Evolutionary conservation across 2,888 invertebrate species (phyloP), one percentile per base, ranked within the genome.

Genomic region (Falcaria lacertinaria): DNA sequence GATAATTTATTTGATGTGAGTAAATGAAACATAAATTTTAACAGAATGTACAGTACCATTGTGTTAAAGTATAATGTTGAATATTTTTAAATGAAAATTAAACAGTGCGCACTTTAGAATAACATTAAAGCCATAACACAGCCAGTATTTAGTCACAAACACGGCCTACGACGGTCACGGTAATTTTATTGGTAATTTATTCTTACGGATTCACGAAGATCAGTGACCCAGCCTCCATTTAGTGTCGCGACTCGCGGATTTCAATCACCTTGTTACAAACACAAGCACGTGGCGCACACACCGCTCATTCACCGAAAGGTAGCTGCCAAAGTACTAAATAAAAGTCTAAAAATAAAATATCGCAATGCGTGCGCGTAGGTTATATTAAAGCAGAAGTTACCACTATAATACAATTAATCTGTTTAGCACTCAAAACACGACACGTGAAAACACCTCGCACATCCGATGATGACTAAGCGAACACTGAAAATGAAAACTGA

Each of bases 301-400:
- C 60, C 69, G 64, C 57, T 63, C 60, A 64, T 71, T 69, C 71
- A 76, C 64, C 66, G 68, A 61, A 76, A 78, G 69, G 72, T 61
- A 66, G 69, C 71, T 79, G 80, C 80, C 84, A 81, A 84, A 74
- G 76, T 72, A 83, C 81, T 81, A 78, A 74, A 78, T 79, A 69
- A 74, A 74, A 63, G 72, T 86, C 88, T 88, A 88, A 80, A 88
- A 88, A 88, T 88, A 88, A 79, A 74, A 43, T 25, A 28, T 60
- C 80, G 76, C 81, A 82, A 78, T 75, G 79, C 74, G 76, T 73
- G 69, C 69, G 63, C 55, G 62, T 70, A 87, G 88, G 88, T 87
- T 88, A 88, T 83, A 69, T 64, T 73, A 57, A 69, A 72, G 58
- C 66, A 67, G 64, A 69, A 59, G 35, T 54, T 60, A 59, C 55